Evolutionary conservation across 1,140 invertebrate species (phyloP).

Genomic region (Ditylenchus dipsaci): DNA sequence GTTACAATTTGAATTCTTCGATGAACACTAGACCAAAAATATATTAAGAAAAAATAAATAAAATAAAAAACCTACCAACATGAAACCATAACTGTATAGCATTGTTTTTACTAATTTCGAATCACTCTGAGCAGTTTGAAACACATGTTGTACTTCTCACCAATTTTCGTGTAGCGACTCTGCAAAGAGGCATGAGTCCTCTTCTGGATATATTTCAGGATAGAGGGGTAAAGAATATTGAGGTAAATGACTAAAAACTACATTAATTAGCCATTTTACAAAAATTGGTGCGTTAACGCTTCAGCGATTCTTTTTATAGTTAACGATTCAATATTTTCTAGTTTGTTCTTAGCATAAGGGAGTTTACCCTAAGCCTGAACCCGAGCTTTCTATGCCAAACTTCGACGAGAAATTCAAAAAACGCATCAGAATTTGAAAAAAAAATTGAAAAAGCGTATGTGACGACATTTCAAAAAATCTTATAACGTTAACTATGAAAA

Average conservation of each 20-base stretch:
- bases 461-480: too few relatives aligned
- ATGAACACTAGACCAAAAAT: conserved; percentile 39
- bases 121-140: conserved; percentile 44
- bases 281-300: too few relatives aligned
- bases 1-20: conserved; percentile 39
- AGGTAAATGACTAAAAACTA: not conserved
- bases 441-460: too few relatives aligned
- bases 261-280: too few relatives aligned
- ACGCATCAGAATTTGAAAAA: too few relatives aligned
- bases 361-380: too few relatives aligned
- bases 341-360: too few relatives aligned
- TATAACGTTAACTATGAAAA: too few relatives aligned
- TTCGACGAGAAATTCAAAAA: too few relatives aligned
- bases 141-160: conserved; percentile 38
- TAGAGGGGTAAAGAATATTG: conserved; percentile 9
- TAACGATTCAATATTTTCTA: too few relatives aligned
- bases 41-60: not conserved
- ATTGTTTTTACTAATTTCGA: conserved; percentile 39
- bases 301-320: too few relatives aligned
- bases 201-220: conserved; percentile 3
- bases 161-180: conserved; percentile 25
- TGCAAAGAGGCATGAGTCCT: not conserved
- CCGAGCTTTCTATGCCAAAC: too few relatives aligned
- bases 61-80: conserved; percentile 25
- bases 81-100: conserved; percentile 44